phyloP scores from a whole-genome alignment of 2,888 invertebrate genomes.

The Epistrophe grossulariae region DNA sequence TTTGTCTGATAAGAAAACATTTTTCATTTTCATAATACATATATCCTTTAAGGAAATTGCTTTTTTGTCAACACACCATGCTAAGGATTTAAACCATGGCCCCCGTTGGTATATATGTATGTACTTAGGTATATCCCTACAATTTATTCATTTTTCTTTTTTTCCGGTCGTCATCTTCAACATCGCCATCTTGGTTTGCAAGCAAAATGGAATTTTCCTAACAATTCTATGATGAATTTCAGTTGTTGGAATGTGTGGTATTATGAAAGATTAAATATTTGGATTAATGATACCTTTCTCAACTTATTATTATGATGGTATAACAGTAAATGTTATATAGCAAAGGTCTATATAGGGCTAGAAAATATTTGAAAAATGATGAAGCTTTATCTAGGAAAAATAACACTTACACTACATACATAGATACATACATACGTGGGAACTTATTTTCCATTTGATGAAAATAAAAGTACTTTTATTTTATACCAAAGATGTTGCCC shows the following conservation, averaged over 20 bases:
- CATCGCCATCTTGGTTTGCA: constrained; percentile 2
- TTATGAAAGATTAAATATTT: constrained; percentile 54
- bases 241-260: constrained; percentile 48
- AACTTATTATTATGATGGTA: constrained; percentile 19
- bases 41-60: constrained; percentile 40
- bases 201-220: not conserved
- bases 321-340: not conserved
- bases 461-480: not conserved
- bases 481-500: not conserved
- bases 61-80: constrained; percentile 46
- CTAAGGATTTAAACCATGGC: not conserved
- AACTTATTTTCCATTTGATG: constrained; percentile 1
- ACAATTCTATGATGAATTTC: constrained; percentile 41
- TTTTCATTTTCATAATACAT: constrained; percentile 42
- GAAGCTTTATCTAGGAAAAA: not conserved
- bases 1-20: constrained; percentile 48
- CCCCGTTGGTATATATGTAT: not conserved
- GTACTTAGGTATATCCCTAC: not conserved
- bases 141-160: not conserved
- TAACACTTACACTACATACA: not conserved
- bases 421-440: not conserved
- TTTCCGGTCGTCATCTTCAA: not conserved
- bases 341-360: constrained; percentile 22
- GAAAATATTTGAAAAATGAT: constrained; percentile 23
- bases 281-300: constrained; percentile 23